Conservation (phyloP, 2,888 invertebrate species). For the Cryptocephalus primarius region DNA sequence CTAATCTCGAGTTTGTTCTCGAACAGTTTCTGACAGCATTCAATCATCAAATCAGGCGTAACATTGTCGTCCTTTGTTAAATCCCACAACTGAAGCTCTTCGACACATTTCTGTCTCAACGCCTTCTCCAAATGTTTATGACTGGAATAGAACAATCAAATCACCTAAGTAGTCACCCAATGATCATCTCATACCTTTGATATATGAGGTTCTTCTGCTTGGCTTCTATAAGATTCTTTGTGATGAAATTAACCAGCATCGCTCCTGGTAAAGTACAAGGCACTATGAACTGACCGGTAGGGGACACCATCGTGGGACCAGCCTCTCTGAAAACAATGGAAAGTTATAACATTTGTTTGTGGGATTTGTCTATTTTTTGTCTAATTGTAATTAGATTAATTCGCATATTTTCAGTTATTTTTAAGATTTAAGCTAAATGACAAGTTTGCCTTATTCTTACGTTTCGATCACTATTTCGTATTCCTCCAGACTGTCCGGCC, state of each 20-base stretch:
- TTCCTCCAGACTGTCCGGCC: constrained; percentile 61
- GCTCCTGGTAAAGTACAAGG: constrained; percentile 86
- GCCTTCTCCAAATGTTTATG: constrained; percentile 73
- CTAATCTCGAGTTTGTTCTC: constrained; percentile 38
- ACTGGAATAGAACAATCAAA: constrained; percentile 36
- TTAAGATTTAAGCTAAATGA: too few relatives aligned
- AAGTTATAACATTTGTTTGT: too few relatives aligned
- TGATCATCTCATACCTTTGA: constrained; percentile 49
- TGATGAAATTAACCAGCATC: constrained; percentile 73
- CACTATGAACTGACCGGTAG: constrained; percentile 86
- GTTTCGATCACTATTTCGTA: constrained; percentile 83
- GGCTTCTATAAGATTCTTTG: constrained; percentile 66
- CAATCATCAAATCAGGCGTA: constrained; percentile 81
- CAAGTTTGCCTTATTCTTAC: constrained; percentile 39
- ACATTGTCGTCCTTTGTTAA: constrained; percentile 84
- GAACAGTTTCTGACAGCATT: constrained; percentile 66
- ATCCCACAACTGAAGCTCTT: constrained; percentile 56
- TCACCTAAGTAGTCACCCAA: not conserved
- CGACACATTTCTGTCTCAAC: constrained; percentile 54
- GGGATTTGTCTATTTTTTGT: too few relatives aligned
- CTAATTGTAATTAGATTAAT: too few relatives aligned
- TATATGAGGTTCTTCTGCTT: constrained; percentile 60
- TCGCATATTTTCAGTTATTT: too few relatives aligned
- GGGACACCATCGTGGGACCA: constrained; percentile 86
- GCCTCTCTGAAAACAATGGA: constrained; percentile 61